These are phyloP conservation scores for Tetanocera ferruginea DNA, from an alignment of 2,888 invertebrate genomes.

Conservation along the genomic window DNA sequence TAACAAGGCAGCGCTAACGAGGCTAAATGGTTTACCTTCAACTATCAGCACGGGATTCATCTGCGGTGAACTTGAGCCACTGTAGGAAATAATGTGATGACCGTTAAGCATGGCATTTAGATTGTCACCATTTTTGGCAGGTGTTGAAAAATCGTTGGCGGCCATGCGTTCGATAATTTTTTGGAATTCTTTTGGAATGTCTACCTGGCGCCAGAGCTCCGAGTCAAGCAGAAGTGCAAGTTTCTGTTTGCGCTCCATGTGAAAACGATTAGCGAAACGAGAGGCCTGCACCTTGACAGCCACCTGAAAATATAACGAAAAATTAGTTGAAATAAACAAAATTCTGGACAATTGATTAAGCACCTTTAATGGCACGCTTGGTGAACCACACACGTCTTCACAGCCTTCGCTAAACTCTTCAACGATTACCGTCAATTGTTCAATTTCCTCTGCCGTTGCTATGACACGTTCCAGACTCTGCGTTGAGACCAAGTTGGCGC, in stretches of 20 bases:
- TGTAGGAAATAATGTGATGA: neutral
- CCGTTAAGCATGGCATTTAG: slow-evolving; percentile 61
- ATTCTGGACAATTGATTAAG: neutral
- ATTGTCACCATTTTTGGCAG: slow-evolving; percentile 48
- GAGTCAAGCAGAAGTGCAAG: slow-evolving; percentile 87
- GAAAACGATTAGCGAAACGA: slow-evolving; percentile 92
- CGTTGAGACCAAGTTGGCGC: slow-evolving; percentile 88
- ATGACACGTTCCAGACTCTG: slow-evolving; percentile 79
- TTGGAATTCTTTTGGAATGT: slow-evolving; percentile 92
- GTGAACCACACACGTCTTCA: slow-evolving; percentile 80
- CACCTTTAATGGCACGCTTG: slow-evolving; percentile 83
- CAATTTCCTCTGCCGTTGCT: slow-evolving; percentile 82
- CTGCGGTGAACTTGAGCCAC: slow-evolving; percentile 55
- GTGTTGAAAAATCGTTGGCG: slow-evolving; percentile 64
- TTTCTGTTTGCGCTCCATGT: slow-evolving; percentile 88
- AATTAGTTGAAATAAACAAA: neutral
- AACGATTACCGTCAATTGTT: slow-evolving; percentile 81
- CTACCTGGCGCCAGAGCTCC: slow-evolving; percentile 94
- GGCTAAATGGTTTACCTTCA: slow-evolving; percentile 80
- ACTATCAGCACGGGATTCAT: slow-evolving; percentile 75
- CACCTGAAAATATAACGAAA: slow-evolving; percentile 60
- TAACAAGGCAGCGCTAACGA: slow-evolving; percentile 86
- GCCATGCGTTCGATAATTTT: slow-evolving; percentile 81
- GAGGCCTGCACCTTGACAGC: slow-evolving; percentile 90
- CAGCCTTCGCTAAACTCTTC: slow-evolving; percentile 84